phyloP scores from a whole-genome alignment of 1,140 invertebrate species.

The Pomacea maculata region DNA sequence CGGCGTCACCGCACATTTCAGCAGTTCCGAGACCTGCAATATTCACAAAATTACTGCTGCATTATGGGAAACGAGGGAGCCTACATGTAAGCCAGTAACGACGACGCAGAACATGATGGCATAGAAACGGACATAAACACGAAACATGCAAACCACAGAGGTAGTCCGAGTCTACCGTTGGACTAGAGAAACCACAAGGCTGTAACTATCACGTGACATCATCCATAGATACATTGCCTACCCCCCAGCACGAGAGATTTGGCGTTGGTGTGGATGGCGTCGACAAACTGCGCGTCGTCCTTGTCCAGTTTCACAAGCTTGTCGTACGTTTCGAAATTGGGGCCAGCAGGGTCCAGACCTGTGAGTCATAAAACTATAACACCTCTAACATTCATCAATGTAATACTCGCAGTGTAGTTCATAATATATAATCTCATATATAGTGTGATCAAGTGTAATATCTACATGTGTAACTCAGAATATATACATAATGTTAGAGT shows the following conservation, averaged over 20 bases:
- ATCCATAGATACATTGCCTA: conserved; percentile 6
- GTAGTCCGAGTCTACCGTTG: not conserved
- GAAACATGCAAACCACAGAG: not conserved
- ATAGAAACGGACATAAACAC: not conserved
- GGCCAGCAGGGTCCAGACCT: conserved; percentile 91
- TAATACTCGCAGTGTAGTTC: not conserved
- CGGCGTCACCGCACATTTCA: conserved; percentile 89
- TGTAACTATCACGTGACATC: not conserved
- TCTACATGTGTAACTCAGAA: no score
- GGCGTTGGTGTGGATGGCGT: conserved; percentile 86
- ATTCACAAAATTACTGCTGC: no score
- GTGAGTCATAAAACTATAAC: conserved; percentile 31
- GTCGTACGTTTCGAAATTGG: conserved; percentile 86
- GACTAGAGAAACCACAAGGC: not conserved
- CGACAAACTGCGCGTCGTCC: conserved; percentile 76
- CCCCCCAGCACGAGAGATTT: conserved; percentile 51
- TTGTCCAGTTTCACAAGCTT: conserved; percentile 84
- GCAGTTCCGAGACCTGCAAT: conserved; percentile 74
- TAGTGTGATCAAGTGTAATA: no score
- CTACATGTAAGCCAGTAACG: not conserved
- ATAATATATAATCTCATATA: not conserved
- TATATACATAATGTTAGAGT: not conserved
- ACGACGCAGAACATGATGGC: not conserved
- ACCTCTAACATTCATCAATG: not conserved
- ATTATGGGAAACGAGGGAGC: not conserved